These are phyloP conservation scores for Portunus trituberculatus DNA, from an alignment of 1,140 invertebrate species.

Conservation along the genomic window DNA sequence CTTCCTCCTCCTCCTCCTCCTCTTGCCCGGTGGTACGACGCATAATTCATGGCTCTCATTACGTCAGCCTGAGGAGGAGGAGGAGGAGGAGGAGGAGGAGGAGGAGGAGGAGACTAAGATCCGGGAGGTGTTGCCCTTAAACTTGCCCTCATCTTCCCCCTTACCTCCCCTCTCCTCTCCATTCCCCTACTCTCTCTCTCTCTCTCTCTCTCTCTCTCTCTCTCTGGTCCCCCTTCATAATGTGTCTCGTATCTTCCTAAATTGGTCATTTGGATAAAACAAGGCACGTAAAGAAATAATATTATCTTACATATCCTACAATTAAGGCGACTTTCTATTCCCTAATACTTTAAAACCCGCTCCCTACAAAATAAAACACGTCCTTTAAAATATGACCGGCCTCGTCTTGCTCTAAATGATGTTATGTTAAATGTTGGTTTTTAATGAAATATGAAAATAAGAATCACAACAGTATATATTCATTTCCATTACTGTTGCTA, in stretches of 20 bases:
- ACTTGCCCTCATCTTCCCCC: not conserved
- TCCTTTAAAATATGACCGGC: not conserved
- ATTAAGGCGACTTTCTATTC: not conserved
- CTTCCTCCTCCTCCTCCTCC: no score
- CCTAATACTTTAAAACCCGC: not conserved
- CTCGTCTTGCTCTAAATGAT: not conserved
- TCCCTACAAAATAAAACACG: no score
- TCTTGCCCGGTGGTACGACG: no score
- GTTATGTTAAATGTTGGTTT: not conserved
- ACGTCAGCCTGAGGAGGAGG: no score
- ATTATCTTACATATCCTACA: not conserved
- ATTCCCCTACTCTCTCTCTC: not conserved
- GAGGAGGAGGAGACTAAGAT: not conserved
- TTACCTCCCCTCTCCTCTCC: not conserved
- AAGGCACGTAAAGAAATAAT: not conserved
- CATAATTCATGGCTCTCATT: no score
- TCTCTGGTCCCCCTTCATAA: not conserved
- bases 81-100: not conserved
- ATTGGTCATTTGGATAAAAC: constrained; percentile 11
- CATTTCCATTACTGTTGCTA: no score
- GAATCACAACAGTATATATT: not conserved
- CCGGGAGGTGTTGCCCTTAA: constrained; percentile 34
- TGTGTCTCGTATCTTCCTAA: not conserved
- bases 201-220: constrained; percentile 1
- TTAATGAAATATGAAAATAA: not conserved